These are phyloP conservation scores for Anas flavirostris DNA, from an alignment of 2,797 vertebrate species.

Conservation along the genomic window DNA sequence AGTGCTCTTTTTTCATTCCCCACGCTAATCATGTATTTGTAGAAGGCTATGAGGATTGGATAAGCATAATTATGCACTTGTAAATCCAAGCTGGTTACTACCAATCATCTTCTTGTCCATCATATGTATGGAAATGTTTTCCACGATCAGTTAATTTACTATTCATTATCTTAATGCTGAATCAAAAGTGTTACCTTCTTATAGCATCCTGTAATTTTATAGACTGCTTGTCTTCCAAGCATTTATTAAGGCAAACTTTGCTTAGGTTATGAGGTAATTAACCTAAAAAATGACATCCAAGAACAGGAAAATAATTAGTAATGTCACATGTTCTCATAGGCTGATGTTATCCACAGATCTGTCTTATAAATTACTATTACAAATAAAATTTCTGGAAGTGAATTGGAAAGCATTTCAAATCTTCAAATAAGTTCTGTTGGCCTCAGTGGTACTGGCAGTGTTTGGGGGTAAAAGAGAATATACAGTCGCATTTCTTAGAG, in stretches of 20 bases:
- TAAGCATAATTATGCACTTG: not conserved
- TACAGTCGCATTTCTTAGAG: accelerated
- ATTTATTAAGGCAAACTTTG: not conserved
- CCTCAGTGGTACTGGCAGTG: not conserved
- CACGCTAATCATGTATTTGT: not conserved
- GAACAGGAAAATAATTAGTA: not conserved
- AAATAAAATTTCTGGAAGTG: not conserved
- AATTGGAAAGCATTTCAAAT: not conserved
- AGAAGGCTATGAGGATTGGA: not conserved
- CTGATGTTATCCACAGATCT: not conserved
- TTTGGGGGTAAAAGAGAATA: not conserved
- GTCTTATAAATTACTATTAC: not conserved
- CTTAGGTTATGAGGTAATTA: not conserved
- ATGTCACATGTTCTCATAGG: not conserved
- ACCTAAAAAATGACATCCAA: not conserved
- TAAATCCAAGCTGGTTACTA: not conserved
- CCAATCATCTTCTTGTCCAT: not conserved
- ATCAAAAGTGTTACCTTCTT: not conserved
- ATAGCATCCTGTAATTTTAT: not conserved
- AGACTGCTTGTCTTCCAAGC: not conserved
- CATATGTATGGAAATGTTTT: not conserved
- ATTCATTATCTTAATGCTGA: not conserved
- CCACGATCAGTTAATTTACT: not conserved
- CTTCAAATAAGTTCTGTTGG: not conserved
- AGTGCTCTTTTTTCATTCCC: not conserved